These are phyloP conservation scores for Microcebus griseorufus DNA, from an alignment of 2,113 vertebrate species.

Conservation along the genomic window DNA sequence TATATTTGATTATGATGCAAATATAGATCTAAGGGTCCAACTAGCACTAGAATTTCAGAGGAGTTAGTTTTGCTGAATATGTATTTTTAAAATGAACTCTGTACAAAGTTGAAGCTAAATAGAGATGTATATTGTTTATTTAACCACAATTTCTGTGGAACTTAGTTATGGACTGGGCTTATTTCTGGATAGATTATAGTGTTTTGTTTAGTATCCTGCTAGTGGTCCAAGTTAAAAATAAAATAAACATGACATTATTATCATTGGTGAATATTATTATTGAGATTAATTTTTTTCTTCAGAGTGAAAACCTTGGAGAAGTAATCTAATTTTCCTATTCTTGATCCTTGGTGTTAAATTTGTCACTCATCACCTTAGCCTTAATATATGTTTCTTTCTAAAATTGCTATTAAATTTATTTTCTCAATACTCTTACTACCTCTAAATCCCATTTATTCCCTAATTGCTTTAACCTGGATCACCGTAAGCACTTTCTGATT, in stretches of 20 bases:
- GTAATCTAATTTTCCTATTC: background rate
- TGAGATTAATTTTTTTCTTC: background rate
- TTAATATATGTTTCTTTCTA: background rate
- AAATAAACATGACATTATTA: background rate
- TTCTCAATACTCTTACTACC: background rate
- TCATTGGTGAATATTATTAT: background rate
- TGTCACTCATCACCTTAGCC: background rate
- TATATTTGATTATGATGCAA: background rate
- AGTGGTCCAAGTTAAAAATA: background rate
- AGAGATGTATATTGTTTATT: background rate
- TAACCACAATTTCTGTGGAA: background rate
- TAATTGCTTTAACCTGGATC: background rate
- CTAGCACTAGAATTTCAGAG: background rate
- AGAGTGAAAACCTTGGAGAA: background rate
- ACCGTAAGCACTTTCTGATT: background rate
- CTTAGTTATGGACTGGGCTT: background rate
- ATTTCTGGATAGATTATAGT: background rate
- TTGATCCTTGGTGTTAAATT: background rate
- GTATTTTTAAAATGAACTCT: background rate
- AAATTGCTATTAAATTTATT: slow-evolving; percentile 6
- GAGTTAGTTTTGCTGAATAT: background rate
- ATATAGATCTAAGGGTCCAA: background rate
- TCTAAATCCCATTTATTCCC: background rate
- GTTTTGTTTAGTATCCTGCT: background rate
- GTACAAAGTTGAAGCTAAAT: background rate